Base-by-base conservation (phyloP, 2,888 invertebrate species). In the Apamea epomidion region DNA sequence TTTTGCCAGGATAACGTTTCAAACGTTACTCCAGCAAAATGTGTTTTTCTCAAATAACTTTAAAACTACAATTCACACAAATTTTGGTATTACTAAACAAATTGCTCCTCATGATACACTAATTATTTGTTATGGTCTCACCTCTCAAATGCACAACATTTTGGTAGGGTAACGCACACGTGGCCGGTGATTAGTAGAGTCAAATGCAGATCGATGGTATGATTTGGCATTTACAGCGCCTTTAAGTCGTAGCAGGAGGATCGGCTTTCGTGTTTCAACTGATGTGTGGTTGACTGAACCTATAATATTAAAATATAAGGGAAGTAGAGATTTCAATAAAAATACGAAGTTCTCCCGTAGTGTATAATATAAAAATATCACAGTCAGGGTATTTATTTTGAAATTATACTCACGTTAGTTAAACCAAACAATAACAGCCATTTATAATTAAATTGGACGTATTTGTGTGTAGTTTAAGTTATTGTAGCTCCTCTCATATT, bases 311-410 rank as follows among this genome's bases (percentile, higher is more conserved):
- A 60, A 25, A 32, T 25, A 8, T 51, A 70, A 16, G n/a, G 37
- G 18, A 62, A n/a, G 6, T 21, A 37, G 18, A 12, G 7, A 29
- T 64, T 51, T 45, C 76, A 82, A 81, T 80, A 69, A 83, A 76
- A 81, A 74, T 42, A 37, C 42, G 54, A n/a, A 25, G 1, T 80
- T 79, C 48, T 82, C 71, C 79, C 91, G 91, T 90, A 91, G 69
- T 93, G 90, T 94, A 93, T 94, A 94, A 93, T 94, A 93, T 89
- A 93, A 93, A 94, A 93, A 93, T 94, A 95, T 94, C 95, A 95
- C 93, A 95, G 93, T 64, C 29, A 18, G n/a, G 69, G 80, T 87
- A 87, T 84, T 91, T 91, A 92, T 93, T 93, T 93, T 92, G 85
- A 93, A 91, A 93, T 93, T 92, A 93, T 90, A 92, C 88, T 86